Evolutionary conservation across 2,888 invertebrate species (phyloP), one percentile per base, ranked within the genome.

Genomic region (Chymomyza amoena): DNA sequence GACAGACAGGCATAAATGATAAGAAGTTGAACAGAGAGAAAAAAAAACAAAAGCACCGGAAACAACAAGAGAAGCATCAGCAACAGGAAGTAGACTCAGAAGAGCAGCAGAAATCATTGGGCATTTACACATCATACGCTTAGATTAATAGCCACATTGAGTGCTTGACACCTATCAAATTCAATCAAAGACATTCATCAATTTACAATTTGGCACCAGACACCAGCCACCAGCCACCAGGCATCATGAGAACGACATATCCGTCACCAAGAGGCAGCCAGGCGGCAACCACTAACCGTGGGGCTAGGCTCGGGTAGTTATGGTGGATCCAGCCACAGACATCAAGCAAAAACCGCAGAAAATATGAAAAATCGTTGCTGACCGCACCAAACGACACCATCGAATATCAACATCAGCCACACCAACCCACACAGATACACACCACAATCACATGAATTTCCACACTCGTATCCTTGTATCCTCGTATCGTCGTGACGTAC

Each of bases 171-270:
- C 88, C 84, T 87, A 84, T 84, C 84, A 84, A 84, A 84, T 84
- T 87, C 84, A 84, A 84, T 84, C 88, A 84, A 82, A 77, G 87
- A 82, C 88, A 84, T 84, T 84, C 89, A 84, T 84, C 88, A 84
- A 88, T 84, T 84, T 84, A 88, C 88, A 88, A 84, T 88, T 84
- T 84, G 87, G 87, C 87, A 88, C 78, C 88, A 69, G 71, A 70
- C 68, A 62, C 64, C 56, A 56, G 10, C 18, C 18, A 54, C 2
- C 54, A 54, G 6, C 16, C 4, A 56, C 32, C 25, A 25, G 32
- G 9, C 5, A 32, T 13, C 4, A 10, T 7, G 39, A 45, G 4
- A 45, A 45, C 10, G 39, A 45, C 39, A 45, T 13, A 13, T 45
- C 39, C 39, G 13, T 13, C 13, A 57, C 15, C 7, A 18, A 57